Evolutionary conservation across 2,113 vertebrate genomes (phyloP).

Genomic region (Leptobrachium leishanense): DNA sequence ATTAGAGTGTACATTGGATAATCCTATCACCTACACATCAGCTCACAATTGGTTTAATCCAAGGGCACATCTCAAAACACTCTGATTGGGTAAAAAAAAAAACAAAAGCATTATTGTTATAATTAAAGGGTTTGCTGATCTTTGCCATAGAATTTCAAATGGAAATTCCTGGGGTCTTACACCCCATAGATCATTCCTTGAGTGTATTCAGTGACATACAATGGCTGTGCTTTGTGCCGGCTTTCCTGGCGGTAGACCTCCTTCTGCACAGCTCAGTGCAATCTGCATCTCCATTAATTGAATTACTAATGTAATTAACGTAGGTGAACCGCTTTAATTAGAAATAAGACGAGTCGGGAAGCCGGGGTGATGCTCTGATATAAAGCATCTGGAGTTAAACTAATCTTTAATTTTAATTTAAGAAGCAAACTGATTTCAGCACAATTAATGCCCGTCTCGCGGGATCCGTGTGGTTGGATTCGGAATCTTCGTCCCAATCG

Average conservation of each 20-base stretch:
- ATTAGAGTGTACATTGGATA: too few species aligned
- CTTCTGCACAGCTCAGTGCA: conserved; percentile 50
- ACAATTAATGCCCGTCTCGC: conserved; percentile 25
- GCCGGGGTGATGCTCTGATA: conserved; percentile 56
- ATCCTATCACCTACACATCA: too few species aligned
- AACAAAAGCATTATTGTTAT: too few species aligned
- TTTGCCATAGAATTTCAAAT: too few species aligned
- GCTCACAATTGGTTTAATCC: too few species aligned
- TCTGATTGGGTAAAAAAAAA: too few species aligned
- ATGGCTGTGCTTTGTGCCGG: not conserved
- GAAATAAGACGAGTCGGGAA: conserved; percentile 57
- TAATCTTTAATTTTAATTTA: conserved; percentile 59
- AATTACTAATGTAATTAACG: conserved; percentile 70
- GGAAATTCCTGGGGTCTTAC: too few species aligned
- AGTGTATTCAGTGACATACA: not conserved
- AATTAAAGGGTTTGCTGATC: too few species aligned
- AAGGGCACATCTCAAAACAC: too few species aligned
- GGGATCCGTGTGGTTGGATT: not conserved
- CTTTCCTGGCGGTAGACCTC: conserved; percentile 12
- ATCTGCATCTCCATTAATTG: conserved; percentile 66
- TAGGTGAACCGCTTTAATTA: conserved; percentile 64
- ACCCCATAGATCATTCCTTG: too few species aligned
- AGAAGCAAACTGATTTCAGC: conserved; percentile 50
- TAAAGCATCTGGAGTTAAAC: conserved; percentile 56
- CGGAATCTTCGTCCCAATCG: not conserved